Base-by-base conservation (phyloP, 2,113 vertebrate genomes). In the Calyptommatus sinebrachiatus region DNA sequence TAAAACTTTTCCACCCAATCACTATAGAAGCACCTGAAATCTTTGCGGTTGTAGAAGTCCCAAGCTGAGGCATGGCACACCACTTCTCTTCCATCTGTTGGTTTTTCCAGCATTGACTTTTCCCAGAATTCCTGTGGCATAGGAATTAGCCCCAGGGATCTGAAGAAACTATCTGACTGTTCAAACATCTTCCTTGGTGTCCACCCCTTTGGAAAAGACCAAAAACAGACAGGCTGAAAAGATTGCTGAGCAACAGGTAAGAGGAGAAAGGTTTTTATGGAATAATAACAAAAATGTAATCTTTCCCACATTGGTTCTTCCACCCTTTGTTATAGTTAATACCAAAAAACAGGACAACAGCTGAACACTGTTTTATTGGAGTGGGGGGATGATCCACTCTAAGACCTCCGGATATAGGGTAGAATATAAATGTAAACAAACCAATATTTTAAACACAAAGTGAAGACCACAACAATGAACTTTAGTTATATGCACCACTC, bases 91-190 rank as follows among this genome's bases (percentile, higher is more conserved):
- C 92, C 92, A 0, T 95, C 92, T 0, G 79, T 21, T 0, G 96
- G 96, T 71, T 96, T 96, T 86, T 94, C 94, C 0, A 96, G 82
- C 95, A 96, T 96, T 0, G 96, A 96, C 79, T 95, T 95, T 10
- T 88, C 16, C 96, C 95, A 96, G 91, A 95, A 96, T 80, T 96
- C 96, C 0, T 81, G 31, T 0, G 96, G 95, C 95, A 98, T 95
- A 0, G 95, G 92, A 69, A 96, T 79, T 78, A 99, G 93, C 35
- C 96, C 97, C 87, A 99, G 89, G 8, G 98, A 99, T 9, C 84
- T 93, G 82, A 99, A 99, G 87, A 99, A 99, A 0, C 9, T 86
- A 21, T 99, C 94, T 0, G 98, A 98, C 89, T 97, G 96, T 11
- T 96, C 12, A 89, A 99, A 99, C 97, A 99, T 99, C 79, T 0